phyloP scores from a whole-genome alignment of 2,888 invertebrate genomes.

The Scaptomyza tumidula region DNA sequence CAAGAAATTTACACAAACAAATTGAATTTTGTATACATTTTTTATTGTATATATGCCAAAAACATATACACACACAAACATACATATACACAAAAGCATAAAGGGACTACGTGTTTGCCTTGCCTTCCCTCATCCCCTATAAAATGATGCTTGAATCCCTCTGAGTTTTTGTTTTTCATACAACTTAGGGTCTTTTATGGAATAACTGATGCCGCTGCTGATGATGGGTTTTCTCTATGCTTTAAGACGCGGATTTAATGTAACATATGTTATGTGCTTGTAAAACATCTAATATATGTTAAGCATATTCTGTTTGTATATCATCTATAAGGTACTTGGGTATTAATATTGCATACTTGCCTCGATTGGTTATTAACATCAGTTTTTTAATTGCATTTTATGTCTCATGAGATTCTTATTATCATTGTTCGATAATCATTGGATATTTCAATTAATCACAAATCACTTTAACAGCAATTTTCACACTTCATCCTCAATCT shows the following conservation, averaged over 20 bases:
- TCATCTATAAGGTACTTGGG: too few species aligned
- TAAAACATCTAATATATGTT: too few species aligned
- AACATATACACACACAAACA: slow-evolving; percentile 17
- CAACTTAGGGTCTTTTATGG: neutral
- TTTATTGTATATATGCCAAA: slow-evolving; percentile 56
- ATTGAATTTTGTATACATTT: slow-evolving; percentile 76
- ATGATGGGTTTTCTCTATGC: neutral
- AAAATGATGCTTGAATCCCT: slow-evolving; percentile 41
- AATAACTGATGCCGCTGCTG: neutral
- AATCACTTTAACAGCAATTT: neutral
- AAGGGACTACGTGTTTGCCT: slow-evolving; percentile 66
- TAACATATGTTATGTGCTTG: neutral
- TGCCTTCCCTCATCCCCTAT: slow-evolving; percentile 41
- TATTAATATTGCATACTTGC: too few species aligned
- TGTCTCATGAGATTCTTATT: too few species aligned
- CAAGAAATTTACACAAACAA: slow-evolving; percentile 71
- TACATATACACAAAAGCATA: slow-evolving; percentile 29
- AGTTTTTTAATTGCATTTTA: too few species aligned
- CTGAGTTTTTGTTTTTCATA: slow-evolving; percentile 11
- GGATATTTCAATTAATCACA: neutral
- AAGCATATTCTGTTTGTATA: too few species aligned
- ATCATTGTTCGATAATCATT: neutral
- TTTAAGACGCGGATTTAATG: neutral
- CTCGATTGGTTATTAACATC: too few species aligned
- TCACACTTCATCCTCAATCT: neutral